phyloP scores from a whole-genome alignment of 2,113 vertebrate species.

The Cheilinus undulatus region DNA sequence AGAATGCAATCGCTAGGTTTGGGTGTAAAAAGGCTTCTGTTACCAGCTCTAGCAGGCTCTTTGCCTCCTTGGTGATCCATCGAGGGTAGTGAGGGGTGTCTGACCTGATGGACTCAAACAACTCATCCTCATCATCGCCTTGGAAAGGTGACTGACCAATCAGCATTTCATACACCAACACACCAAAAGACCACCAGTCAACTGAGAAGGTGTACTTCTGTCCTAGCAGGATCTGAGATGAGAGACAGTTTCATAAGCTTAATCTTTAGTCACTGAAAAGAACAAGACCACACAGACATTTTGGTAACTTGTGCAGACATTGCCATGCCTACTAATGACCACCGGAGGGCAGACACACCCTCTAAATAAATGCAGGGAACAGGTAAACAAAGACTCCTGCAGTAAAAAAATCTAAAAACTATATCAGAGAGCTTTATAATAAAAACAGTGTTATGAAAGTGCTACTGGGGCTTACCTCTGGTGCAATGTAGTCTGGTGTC shows the following conservation, averaged over 20 bases:
- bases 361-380: neutral
- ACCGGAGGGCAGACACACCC: neutral
- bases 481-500: conserved; percentile 97
- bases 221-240: conserved; percentile 90
- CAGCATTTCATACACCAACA: conserved; percentile 97
- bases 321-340: neutral
- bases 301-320: neutral
- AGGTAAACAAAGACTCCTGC: neutral
- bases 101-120: conserved; percentile 95
- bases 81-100: conserved; percentile 93
- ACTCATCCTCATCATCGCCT: conserved; percentile 95
- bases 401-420: neutral
- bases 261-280: neutral
- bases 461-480: conserved; percentile 74
- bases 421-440: neutral
- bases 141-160: conserved; percentile 99
- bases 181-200: conserved; percentile 99
- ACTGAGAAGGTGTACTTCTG: conserved; percentile 95
- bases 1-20: neutral
- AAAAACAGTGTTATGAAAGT: neutral
- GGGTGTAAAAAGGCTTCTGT: neutral
- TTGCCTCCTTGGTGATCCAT: conserved; percentile 95
- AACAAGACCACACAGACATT: neutral
- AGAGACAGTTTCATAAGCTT: conserved; percentile 18
- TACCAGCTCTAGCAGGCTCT: conserved; percentile 92